These are phyloP conservation scores for Drosophila kikkawai DNA, from an alignment of 1,140 invertebrate species.

Conservation along the genomic window DNA sequence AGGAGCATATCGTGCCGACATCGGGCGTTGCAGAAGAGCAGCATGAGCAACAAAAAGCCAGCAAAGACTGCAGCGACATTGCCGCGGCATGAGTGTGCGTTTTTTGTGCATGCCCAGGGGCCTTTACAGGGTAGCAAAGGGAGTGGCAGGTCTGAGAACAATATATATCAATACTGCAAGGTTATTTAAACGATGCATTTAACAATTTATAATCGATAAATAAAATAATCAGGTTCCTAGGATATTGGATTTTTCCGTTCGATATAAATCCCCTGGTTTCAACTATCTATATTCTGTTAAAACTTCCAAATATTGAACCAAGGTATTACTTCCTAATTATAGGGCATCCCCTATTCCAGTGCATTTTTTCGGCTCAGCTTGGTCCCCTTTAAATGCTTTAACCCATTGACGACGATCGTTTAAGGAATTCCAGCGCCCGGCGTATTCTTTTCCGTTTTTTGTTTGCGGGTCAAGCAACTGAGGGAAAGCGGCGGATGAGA, in stretches of 20 bases:
- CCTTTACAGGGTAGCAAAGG: slow-evolving; percentile 7
- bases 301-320: too few relatives aligned
- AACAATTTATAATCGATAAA: neutral
- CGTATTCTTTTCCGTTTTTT: slow-evolving; percentile 25
- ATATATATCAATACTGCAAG: neutral
- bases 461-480: slow-evolving; percentile 41
- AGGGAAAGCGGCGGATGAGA: neutral
- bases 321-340: neutral
- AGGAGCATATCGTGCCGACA: slow-evolving; percentile 61
- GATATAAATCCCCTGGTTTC: too few relatives aligned
- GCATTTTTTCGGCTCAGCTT: neutral
- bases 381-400: slow-evolving; percentile 36
- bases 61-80: slow-evolving; percentile 54
- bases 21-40: slow-evolving; percentile 28
- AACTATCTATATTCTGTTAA: too few relatives aligned
- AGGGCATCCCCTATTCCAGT: neutral
- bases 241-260: neutral
- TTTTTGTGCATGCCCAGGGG: slow-evolving; percentile 22
- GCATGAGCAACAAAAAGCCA: slow-evolving; percentile 33
- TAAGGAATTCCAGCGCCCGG: slow-evolving; percentile 30
- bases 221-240: too few relatives aligned
- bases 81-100: slow-evolving; percentile 44
- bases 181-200: neutral
- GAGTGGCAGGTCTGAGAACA: neutral
- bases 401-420: slow-evolving; percentile 42